Percentiles rank a stretch among this genome's conserved stretches.
Conservation (phyloP, 2,888 invertebrate species). For the Ashinkailepas kermadecensis region DNA sequence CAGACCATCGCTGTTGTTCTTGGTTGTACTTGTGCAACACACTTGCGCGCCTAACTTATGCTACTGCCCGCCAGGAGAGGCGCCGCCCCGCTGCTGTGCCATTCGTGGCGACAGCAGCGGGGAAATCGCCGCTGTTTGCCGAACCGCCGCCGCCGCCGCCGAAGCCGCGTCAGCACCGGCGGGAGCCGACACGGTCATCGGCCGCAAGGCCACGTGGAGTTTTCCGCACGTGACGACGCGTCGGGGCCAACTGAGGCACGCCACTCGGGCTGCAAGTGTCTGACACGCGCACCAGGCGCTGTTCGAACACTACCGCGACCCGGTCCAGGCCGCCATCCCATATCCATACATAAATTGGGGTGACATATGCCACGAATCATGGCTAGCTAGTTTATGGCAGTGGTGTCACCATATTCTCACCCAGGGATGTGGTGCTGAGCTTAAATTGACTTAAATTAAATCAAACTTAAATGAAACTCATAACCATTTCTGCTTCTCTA, state of each 20-base stretch:
- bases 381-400: too few relatives aligned
- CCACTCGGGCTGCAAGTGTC: not conserved
- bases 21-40: not conserved
- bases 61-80: not conserved
- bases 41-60: not conserved
- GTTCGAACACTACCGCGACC: conserved; percentile 82
- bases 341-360: too few relatives aligned
- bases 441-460: too few relatives aligned
- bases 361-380: too few relatives aligned
- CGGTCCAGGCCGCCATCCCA: conserved; percentile 74
- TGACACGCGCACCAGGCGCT: conserved; percentile 40
- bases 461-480: too few relatives aligned
- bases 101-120: not conserved
- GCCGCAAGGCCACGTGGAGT: not conserved
- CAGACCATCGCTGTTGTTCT: not conserved
- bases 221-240: not conserved
- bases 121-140: not conserved
- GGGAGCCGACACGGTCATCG: not conserved
- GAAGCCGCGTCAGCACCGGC: not conserved
- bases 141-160: not conserved
- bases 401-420: too few relatives aligned
- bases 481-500: too few relatives aligned
- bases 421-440: too few relatives aligned
- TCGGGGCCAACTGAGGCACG: not conserved
- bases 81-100: not conserved